These are phyloP conservation scores for Limosa lapponica DNA, from an alignment of 2,797 vertebrate genomes.

Conservation along the genomic window DNA sequence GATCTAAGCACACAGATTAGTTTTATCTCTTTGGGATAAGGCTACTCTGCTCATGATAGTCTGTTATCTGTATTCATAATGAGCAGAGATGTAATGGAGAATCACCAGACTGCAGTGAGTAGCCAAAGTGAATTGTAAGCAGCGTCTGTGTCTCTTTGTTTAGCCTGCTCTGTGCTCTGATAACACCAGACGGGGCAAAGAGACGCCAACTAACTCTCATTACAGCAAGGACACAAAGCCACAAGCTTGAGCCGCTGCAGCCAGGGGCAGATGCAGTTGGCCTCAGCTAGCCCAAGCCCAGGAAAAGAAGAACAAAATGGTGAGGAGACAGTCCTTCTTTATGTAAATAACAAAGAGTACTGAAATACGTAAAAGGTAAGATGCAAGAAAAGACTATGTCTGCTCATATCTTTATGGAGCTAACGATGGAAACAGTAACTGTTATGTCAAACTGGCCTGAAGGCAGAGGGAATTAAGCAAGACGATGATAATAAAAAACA, in stretches of 20 bases:
- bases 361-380: not conserved
- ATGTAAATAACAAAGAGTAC: not conserved
- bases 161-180: not conserved
- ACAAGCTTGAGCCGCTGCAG: not conserved
- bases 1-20: slow-evolving; percentile 32
- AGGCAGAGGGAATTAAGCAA: not conserved
- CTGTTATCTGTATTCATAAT: slow-evolving; percentile 51
- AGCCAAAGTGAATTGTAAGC: slow-evolving; percentile 12
- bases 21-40: slow-evolving; percentile 48
- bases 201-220: not conserved
- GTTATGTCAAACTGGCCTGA: not conserved
- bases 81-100: slow-evolving; percentile 47
- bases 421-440: not conserved
- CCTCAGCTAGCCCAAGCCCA: not conserved
- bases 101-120: slow-evolving; percentile 16
- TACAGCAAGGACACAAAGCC: not conserved
- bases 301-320: not conserved
- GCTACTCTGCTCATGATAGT: slow-evolving; percentile 28
- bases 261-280: not conserved
- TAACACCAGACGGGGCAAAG: not conserved
- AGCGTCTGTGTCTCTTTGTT: not conserved
- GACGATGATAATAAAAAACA: fast-evolving
- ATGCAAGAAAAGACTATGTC: not conserved
- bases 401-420: not conserved
- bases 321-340: not conserved